phyloP scores from a whole-genome alignment of 2,113 vertebrate genomes.

The Dermatemys mawii region DNA sequence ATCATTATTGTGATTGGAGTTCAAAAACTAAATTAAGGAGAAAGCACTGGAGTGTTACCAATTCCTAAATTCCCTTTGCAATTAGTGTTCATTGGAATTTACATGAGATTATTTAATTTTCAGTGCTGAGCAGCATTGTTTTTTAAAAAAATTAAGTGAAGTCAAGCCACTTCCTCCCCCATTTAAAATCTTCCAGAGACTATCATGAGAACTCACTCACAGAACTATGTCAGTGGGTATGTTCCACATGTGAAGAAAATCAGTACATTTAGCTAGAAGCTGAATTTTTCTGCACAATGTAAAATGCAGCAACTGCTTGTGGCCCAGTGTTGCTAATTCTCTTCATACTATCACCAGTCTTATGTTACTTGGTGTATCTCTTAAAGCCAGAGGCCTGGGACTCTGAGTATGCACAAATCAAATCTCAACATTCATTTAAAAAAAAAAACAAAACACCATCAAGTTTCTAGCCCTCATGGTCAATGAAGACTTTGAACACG shows the following conservation, averaged over 20 bases:
- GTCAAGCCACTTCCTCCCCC: too few relatives aligned
- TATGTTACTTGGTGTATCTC: not conserved
- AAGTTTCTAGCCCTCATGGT: not conserved
- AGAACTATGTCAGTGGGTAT: not conserved
- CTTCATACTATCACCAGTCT: not conserved
- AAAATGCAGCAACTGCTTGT: not conserved
- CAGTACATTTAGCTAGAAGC: not conserved
- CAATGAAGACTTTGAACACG: not conserved
- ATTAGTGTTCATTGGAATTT: not conserved
- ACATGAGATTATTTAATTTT: not conserved
- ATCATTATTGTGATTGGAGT: not conserved
- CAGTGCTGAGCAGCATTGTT: not conserved
- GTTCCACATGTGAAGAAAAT: not conserved
- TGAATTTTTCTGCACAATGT: not conserved
- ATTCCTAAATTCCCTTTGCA: not conserved
- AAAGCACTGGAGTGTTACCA: not conserved
- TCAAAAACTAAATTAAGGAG: not conserved
- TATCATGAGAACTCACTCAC: not conserved
- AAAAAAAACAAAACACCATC: not conserved
- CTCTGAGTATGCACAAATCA: not conserved
- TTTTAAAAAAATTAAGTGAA: too few relatives aligned
- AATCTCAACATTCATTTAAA: not conserved
- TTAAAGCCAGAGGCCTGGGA: not conserved
- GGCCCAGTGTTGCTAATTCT: not conserved
- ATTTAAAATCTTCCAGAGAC: not conserved